Percentiles rank a stretch among this genome's conserved stretches.
These are phyloP conservation scores for Lomographa bimaculata DNA, from an alignment of 2,888 invertebrate species.

Conservation along the genomic window DNA sequence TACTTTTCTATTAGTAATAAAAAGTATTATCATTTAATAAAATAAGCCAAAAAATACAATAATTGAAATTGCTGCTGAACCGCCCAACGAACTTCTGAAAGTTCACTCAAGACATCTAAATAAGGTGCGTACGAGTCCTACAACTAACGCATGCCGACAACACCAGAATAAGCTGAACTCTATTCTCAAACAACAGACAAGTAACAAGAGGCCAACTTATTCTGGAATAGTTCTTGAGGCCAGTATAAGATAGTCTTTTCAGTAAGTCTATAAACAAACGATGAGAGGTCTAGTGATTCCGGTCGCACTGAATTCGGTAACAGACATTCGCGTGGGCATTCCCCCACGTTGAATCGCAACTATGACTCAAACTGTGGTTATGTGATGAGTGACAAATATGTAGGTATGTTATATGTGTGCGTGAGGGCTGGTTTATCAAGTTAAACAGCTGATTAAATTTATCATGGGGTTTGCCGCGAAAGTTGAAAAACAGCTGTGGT, in stretches of 20 bases:
- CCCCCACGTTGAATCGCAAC: conserved; percentile 18
- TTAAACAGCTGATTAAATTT: too few species aligned
- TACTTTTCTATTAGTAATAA: too few species aligned
- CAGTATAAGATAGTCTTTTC: conserved; percentile 6
- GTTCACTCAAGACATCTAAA: conserved; percentile 50
- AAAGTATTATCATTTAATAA: too few species aligned
- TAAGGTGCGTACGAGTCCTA: conserved; percentile 55
- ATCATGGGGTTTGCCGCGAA: too few species aligned
- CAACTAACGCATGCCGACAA: conserved; percentile 45
- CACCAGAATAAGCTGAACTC: conserved; percentile 35
- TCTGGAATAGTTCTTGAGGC: conserved; percentile 3
- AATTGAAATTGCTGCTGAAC: conserved; percentile 42
- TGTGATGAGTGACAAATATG: conserved; percentile 4
- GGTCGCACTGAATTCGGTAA: conserved; percentile 27
- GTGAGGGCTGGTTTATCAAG: conserved; percentile 2
- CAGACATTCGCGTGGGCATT: conserved; percentile 19
- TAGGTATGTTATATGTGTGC: conserved; percentile 13
- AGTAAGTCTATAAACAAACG: neutral
- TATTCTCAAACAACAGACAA: neutral
- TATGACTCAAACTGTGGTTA: conserved; percentile 10
- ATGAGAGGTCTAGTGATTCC: conserved; percentile 27
- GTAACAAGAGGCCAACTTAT: conserved; percentile 8
- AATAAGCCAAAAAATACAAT: too few species aligned
- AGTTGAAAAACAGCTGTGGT: too few species aligned
- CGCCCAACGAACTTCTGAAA: conserved; percentile 43